Conservation (phyloP, 2,113 vertebrate genomes). For the Gorsachius goisagi region DNA sequence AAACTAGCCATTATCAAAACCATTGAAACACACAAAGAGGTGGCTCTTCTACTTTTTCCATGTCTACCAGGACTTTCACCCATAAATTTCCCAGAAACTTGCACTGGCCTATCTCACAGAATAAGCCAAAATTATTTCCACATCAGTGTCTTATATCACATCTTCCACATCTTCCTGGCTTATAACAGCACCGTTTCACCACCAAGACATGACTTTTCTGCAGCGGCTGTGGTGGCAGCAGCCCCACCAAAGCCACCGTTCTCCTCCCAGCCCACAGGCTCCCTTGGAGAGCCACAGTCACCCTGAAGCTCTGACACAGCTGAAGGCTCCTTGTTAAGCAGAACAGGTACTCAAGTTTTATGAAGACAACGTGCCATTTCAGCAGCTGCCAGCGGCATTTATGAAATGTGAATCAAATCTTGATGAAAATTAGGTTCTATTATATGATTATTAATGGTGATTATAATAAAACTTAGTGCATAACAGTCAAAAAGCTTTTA, state of each 20-base stretch:
- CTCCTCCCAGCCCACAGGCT: background rate
- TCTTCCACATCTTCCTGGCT: background rate
- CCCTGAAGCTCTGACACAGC: background rate
- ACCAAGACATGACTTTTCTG: background rate
- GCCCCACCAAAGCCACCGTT: rapidly evolving
- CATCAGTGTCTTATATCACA: no score
- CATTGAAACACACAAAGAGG: background rate
- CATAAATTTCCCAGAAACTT: background rate
- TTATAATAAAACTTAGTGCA: background rate
- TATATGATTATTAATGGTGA: background rate
- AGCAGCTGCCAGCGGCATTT: background rate
- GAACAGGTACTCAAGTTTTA: background rate
- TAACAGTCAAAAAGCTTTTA: slow-evolving; percentile 39
- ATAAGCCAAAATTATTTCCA: background rate
- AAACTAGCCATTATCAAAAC: background rate
- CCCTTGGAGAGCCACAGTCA: background rate
- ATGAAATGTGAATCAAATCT: background rate
- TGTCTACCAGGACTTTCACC: background rate
- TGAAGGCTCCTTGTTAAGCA: background rate
- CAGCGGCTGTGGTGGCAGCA: background rate
- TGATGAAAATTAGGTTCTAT: slow-evolving; percentile 29
- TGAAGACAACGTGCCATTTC: background rate
- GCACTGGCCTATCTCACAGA: background rate
- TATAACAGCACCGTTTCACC: background rate
- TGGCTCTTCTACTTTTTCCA: background rate